Evolutionary conservation across 1,140 invertebrate genomes (phyloP), one percentile per base, ranked within the genome.

Genomic region (Myzus persicae): DNA sequence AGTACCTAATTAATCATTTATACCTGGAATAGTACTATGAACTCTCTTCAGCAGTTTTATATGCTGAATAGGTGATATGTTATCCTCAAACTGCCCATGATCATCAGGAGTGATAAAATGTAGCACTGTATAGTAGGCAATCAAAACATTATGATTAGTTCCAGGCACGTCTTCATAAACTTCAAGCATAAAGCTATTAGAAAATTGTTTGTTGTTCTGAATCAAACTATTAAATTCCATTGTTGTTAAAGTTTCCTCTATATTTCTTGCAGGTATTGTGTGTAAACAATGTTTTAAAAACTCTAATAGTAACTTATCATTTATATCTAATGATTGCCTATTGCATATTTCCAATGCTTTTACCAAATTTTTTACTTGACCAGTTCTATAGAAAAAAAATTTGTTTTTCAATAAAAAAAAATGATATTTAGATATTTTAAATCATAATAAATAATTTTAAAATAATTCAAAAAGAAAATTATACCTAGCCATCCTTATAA

Each of bases 1-100:
- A n/a, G n/a, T n/a, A n/a, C n/a, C n/a, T n/a, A n/a, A n/a, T n/a
- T n/a, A n/a, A n/a, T n/a, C n/a, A n/a, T n/a, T n/a, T n/a, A n/a
- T n/a, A 85, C 91, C 91, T 40, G 91, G 91, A 54, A 93, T 51
- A 38, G 91, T 93, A n/a, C 91, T 93, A 54, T 93, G 91, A 84
- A 93, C 91, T 84, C 91, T 93, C 46, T 93, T 93, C 11, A 93
- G 51, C 36, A 93, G 31, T 44, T 93, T 93, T 20, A 93, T 93
- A 93, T 93, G 91, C 40, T 93, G 76, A 48, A 31, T 31, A 40
- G 91, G 91, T 51, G 91, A 59, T 38, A 93, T 44, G 8, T 84
- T 40, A 22, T 93, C 36, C 84, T 85, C 36, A 20, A 36, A 85
- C 22, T 54, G 81, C 1, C 7, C 4, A n/a, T 40, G 8, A 42